Percentiles rank a stretch among this genome's conserved stretches.
Evolutionary conservation across 2,888 invertebrate genomes (phyloP).

Genomic region (Acanthosepion pharaonis): DNA sequence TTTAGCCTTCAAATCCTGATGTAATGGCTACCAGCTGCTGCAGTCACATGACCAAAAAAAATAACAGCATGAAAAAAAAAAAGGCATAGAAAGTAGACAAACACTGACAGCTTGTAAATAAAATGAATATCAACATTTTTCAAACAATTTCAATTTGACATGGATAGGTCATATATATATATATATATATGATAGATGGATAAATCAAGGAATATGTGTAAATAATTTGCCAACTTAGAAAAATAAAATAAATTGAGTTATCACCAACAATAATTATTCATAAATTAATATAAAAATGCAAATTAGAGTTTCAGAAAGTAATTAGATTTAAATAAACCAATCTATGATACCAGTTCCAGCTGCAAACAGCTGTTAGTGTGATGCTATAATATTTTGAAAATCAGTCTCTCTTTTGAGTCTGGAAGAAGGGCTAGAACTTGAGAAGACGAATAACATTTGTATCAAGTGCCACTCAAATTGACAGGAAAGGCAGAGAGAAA

Average conservation of each 20-base stretch:
- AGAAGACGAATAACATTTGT: not conserved
- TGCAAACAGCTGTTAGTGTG: too few species aligned
- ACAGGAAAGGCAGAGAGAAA: conserved; percentile 13
- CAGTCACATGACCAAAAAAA: not conserved
- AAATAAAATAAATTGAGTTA: not conserved
- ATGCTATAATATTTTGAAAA: not conserved
- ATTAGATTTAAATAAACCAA: not conserved
- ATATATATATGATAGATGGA: too few species aligned
- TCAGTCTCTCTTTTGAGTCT: not conserved
- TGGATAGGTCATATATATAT: not conserved
- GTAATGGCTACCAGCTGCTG: too few species aligned
- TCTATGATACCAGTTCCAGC: too few species aligned
- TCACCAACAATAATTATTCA: not conserved
- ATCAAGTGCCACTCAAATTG: not conserved
- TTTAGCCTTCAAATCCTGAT: too few species aligned
- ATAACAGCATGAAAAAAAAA: not conserved
- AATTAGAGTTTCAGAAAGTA: not conserved
- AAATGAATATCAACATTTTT: not conserved
- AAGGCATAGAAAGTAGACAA: not conserved
- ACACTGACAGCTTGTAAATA: not conserved
- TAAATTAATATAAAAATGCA: not conserved
- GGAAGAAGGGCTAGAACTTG: not conserved
- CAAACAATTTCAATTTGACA: not conserved
- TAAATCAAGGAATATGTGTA: not conserved
- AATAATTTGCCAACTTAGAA: not conserved